Evolutionary conservation across 2,797 vertebrate genomes (phyloP), one percentile per base, ranked within the genome.

Genomic region (Crax fasciolata): DNA sequence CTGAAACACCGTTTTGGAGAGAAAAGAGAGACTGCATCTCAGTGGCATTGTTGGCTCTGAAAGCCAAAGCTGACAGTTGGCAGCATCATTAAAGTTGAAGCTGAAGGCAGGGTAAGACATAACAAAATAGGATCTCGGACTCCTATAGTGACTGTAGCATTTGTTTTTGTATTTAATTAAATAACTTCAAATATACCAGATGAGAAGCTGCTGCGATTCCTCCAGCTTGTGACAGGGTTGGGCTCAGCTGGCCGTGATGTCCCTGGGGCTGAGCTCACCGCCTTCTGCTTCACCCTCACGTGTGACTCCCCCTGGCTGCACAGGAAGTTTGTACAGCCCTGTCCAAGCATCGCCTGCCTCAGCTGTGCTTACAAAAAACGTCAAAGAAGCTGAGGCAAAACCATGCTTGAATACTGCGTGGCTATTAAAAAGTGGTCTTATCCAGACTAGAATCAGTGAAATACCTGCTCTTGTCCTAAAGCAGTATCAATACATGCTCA

Each of bases 271-370:
- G 21, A 3, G 19, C 18, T 72, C 57, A 13, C 39, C 7, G 17
- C 35, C 58, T 49, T 17, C 12, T 79, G 24, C 65, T 58, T 61
- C 39, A 5, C 44, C 21, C 21, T 75, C 18, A 8, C 25, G 6
- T 1, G 0, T 41, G 58, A 32, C 18, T 27, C 32, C 21, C 38
- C 18, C 46, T 28, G 0, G 1, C 8, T 35, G 32, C 41, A 27
- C 24, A 15, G 28, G 38, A 77, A 38, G 8, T 8, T 72, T 79
- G 41, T 63, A 28, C 35, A 18, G 3, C 57, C 38, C 18, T 48
- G 32, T 35, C 27, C 10, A 87, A 59, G 57, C 30, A 62, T 23
- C 35, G 25, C 25, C 41, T 28, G 38, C 59, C 48, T 66, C 49
- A 27, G 25, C 52, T 67, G 16, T 4, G 0, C 30, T 87, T 80